Conservation (phyloP, 2,888 invertebrate genomes). For the Dynastes hyllus region DNA sequence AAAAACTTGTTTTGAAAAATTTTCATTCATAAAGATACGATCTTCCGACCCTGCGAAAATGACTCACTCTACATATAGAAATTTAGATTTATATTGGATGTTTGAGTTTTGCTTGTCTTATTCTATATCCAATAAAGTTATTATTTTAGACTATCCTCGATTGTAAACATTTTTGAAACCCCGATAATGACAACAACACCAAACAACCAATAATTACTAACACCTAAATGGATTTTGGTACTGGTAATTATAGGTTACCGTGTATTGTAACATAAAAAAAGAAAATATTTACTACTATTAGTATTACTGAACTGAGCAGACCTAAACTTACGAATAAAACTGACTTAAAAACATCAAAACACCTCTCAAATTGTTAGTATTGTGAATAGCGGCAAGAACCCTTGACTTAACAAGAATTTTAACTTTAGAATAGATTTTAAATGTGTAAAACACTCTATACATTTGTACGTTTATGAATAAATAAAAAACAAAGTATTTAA, state of each 20-base stretch:
- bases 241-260: conserved; percentile 18
- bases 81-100: conserved; percentile 3
- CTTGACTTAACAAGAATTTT: conserved; percentile 65
- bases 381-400: conserved; percentile 71
- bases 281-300: conserved; percentile 20
- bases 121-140: not conserved
- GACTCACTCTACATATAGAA: not conserved
- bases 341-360: conserved; percentile 32
- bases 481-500: conserved; percentile 61
- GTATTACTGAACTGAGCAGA: conserved; percentile 26
- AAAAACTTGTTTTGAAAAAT: too few species aligned
- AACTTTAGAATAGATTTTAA: conserved; percentile 64
- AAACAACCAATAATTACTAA: conserved; percentile 31
- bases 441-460: conserved; percentile 66
- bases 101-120: conserved; percentile 18
- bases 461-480: conserved; percentile 60
- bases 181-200: conserved; percentile 18
- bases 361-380: conserved; percentile 66
- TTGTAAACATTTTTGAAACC: too few species aligned
- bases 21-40: too few species aligned
- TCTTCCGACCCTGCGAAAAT: too few species aligned
- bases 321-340: conserved; percentile 47
- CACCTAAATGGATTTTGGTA: not conserved
- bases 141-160: too few species aligned
- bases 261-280: conserved; percentile 25